Conservation (phyloP, 1,140 invertebrate genomes). For the Drosophila pachea region DNA sequence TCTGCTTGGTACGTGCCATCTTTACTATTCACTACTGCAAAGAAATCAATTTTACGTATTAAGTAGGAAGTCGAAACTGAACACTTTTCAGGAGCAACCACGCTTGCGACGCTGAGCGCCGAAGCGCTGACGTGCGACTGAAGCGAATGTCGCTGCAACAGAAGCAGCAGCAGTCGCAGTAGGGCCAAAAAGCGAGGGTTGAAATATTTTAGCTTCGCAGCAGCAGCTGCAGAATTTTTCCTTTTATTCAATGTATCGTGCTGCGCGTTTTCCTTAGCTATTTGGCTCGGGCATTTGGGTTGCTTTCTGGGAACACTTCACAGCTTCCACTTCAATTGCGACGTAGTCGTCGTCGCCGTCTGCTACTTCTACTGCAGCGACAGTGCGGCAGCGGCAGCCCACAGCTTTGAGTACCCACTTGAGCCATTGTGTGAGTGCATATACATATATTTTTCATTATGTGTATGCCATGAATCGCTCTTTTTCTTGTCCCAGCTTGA, state of each 20-base stretch:
- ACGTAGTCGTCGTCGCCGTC: slow-evolving; percentile 24
- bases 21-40: slow-evolving; percentile 50
- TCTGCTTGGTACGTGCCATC: slow-evolving; percentile 92
- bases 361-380: slow-evolving; percentile 17
- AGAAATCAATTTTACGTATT: too few relatives aligned
- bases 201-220: slow-evolving; percentile 39
- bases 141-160: slow-evolving; percentile 20
- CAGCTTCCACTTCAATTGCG: slow-evolving; percentile 64
- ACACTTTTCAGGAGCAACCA: too few relatives aligned
- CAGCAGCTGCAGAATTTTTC: slow-evolving; percentile 39
- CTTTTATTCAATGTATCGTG: slow-evolving; percentile 33
- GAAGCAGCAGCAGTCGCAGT: neutral
- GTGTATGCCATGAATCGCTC: slow-evolving; percentile 41
- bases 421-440: slow-evolving; percentile 46
- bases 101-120: slow-evolving; percentile 51
- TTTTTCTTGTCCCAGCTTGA: slow-evolving; percentile 7
- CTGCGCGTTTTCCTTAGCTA: slow-evolving; percentile 29
- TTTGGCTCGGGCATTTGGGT: slow-evolving; percentile 6
- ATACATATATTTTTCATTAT: slow-evolving; percentile 33
- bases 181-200: slow-evolving; percentile 45
- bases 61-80: too few relatives aligned
- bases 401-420: slow-evolving; percentile 52
- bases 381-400: slow-evolving; percentile 27
- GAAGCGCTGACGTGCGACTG: slow-evolving; percentile 58
- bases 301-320: slow-evolving; percentile 57